These are phyloP conservation scores for Cheilosia impressa DNA, from an alignment of 2,888 invertebrate genomes.

Conservation along the genomic window DNA sequence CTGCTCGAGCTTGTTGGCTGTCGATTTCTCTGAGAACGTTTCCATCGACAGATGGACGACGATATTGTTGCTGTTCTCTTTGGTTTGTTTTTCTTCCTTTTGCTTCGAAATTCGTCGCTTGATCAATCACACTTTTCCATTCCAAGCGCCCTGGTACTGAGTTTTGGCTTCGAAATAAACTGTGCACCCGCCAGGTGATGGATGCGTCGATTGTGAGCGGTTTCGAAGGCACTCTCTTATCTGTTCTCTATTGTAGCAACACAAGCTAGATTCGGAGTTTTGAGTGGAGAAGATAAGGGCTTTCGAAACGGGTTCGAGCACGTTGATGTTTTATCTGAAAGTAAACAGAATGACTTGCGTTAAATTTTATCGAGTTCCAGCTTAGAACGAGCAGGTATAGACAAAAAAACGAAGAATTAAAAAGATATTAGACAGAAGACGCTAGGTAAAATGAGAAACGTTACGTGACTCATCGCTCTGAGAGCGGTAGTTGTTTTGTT, in stretches of 20 bases:
- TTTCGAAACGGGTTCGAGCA: slow-evolving; percentile 26
- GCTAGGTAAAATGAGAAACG: slow-evolving; percentile 24
- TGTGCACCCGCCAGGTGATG: not conserved
- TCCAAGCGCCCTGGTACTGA: not conserved
- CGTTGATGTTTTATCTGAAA: slow-evolving; percentile 61
- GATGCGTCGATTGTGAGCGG: slow-evolving; percentile 3
- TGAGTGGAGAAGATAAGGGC: slow-evolving; percentile 32
- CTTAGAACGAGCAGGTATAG: not conserved
- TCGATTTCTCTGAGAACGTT: slow-evolving; percentile 58
- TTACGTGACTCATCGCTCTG: not conserved
- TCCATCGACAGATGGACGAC: slow-evolving; percentile 12
- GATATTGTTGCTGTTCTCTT: not conserved
- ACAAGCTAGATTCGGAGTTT: slow-evolving; percentile 8
- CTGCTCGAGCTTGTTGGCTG: slow-evolving; percentile 18
- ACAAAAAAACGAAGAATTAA: slow-evolving; percentile 5
- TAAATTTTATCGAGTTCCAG: slow-evolving; percentile 18
- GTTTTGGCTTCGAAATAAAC: not conserved
- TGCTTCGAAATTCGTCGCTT: slow-evolving; percentile 5
- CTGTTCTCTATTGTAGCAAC: not conserved
- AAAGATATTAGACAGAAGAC: slow-evolving; percentile 20
- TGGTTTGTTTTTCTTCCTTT: not conserved
- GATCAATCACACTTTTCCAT: slow-evolving; percentile 22
- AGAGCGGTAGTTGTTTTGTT: not conserved
- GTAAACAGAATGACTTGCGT: slow-evolving; percentile 33
- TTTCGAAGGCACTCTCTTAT: slow-evolving; percentile 7